Evolutionary conservation across 2,888 invertebrate species (phyloP).

Genomic region (Tiliacea citrago): DNA sequence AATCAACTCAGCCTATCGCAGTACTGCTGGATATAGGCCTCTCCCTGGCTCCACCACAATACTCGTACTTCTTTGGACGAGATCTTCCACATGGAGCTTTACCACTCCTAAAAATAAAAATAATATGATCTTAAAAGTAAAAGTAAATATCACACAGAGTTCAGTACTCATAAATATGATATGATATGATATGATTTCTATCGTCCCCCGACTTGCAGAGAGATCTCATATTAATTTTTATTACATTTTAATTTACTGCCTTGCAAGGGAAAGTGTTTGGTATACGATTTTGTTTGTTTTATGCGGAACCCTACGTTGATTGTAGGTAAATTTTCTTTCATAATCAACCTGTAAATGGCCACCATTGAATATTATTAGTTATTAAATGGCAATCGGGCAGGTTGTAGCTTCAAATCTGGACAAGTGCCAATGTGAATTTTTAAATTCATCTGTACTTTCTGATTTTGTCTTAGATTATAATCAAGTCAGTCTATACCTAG

Average conservation of each 20-base stretch:
- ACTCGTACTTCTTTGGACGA: too few species aligned
- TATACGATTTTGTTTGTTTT: conserved; percentile 38
- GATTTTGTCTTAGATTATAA: too few species aligned
- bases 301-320: conserved; percentile 19
- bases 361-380: background rate
- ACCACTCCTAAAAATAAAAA: conserved; percentile 13
- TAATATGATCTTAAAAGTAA: conserved; percentile 26
- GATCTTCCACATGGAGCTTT: background rate
- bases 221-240: conserved; percentile 66
- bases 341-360: background rate
- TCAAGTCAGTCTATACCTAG: too few species aligned
- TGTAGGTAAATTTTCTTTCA: background rate
- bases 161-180: conserved; percentile 45
- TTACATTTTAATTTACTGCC: conserved; percentile 66
- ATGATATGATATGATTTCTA: conserved; percentile 43
- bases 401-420: background rate
- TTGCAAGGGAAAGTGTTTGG: conserved; percentile 38
- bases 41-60: too few species aligned
- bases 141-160: conserved; percentile 20
- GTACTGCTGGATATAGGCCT: too few species aligned
- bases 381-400: background rate
- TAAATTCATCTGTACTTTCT: too few species aligned
- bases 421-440: background rate
- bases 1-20: too few species aligned
- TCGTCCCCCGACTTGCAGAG: conserved; percentile 32